Base-by-base conservation (phyloP, 2,113 vertebrate species). In the Camelus dromedarius region DNA sequence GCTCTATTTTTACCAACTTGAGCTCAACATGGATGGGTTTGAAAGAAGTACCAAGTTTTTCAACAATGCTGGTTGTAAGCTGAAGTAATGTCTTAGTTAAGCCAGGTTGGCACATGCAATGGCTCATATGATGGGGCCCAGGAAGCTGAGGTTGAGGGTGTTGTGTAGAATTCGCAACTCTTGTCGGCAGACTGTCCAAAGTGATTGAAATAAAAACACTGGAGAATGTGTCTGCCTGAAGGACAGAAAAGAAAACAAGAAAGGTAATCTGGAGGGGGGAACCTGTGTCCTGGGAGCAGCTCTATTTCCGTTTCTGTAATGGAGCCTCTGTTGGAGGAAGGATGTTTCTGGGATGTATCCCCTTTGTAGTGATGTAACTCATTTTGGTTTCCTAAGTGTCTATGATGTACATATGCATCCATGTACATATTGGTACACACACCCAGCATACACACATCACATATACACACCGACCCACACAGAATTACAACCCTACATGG, bases 261-360 rank as follows among this genome's bases (percentile, higher is more conserved):
- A 91, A 42, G 48, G 26, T 42, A 69, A 50, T 26, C 6, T 30
- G 20, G 20, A 81, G 28, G 70, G 87, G 30, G 52, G 6, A 35
- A 15, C 66, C 28, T 38, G n/a, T 35, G 26, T 88, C 35, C 46
- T 67, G 9, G 15, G n/a, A 56, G 26, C 76, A 35, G 69, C 24
- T 19, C 58, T 69, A 20, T 86, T 79, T 56, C 66, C 30, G 7
- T 92, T 70, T 35, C 54, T 82, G 19, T 19, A 42, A 12, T 70
- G n/a, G 86, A 60, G 4, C 67, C 67, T 95, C n/a, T 83, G 26
- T 93, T 32, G 7, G 22, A 75, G 67, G 70, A 91, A 58, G 58
- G 18, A 5, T 83, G 8, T 82, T 84, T n/a, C 50, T 94, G 35
- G 52, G 54, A 75, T 58, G 22, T 15, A 52, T 58, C 9, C 10